A percentile compares a stretch with the other conserved stretches of the same genome.
phyloP scores from a whole-genome alignment of 2,113 vertebrate species.

The Microtus montanus region DNA sequence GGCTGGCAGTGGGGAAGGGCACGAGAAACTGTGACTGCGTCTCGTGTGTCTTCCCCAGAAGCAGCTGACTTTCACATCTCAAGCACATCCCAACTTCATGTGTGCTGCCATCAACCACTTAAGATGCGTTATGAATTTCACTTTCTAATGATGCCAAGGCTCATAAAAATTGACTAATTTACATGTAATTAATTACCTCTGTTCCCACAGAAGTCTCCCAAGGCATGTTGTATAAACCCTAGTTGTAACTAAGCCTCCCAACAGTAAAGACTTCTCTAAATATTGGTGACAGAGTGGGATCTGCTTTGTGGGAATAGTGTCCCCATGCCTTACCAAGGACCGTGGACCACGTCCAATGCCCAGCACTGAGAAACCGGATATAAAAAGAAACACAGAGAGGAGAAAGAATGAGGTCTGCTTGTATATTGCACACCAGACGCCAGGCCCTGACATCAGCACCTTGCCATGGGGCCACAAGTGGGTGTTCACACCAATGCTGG shows the following conservation, averaged over 20 bases:
- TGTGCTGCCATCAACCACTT: neutral
- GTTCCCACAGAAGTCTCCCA: slow-evolving; percentile 16
- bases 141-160: slow-evolving; percentile 19
- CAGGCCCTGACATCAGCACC: neutral
- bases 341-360: neutral
- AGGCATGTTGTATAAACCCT: slow-evolving; percentile 16
- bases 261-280: slow-evolving; percentile 13
- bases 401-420: neutral
- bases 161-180: slow-evolving; percentile 44
- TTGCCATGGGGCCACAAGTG: fast-evolving
- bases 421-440: neutral
- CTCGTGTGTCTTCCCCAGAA: neutral
- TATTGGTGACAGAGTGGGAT: neutral
- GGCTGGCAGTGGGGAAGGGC: neutral
- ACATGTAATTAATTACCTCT: neutral
- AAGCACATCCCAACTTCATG: neutral
- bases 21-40: neutral
- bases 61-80: neutral
- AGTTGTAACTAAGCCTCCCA: neutral
- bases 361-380: neutral
- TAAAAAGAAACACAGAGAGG: neutral
- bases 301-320: neutral
- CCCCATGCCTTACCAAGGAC: neutral
- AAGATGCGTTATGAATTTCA: slow-evolving; percentile 31
- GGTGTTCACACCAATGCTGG: neutral